phyloP scores from a whole-genome alignment of 2,113 vertebrate species.

The Diadophis punctatus region DNA sequence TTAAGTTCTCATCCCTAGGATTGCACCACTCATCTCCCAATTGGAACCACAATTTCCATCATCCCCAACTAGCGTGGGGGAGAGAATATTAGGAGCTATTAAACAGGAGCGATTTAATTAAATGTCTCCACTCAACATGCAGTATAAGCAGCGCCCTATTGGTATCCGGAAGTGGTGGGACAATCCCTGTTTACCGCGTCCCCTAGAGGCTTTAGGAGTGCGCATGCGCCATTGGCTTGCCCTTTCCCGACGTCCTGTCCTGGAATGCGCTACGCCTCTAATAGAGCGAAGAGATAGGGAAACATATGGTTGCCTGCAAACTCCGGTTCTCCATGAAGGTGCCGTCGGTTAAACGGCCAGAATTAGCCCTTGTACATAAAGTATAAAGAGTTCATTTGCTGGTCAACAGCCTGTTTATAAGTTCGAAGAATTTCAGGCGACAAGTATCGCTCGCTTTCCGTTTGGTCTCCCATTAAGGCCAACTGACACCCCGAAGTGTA shows the following conservation, averaged over 20 bases:
- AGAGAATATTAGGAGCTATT: no score
- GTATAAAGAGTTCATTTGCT: not conserved
- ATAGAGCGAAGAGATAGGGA: not conserved
- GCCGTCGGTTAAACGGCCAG: not conserved
- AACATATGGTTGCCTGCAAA: not conserved
- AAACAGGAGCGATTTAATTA: not conserved
- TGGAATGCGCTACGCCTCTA: not conserved
- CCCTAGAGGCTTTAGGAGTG: not conserved
- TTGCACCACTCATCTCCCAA: not conserved
- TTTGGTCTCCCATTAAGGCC: not conserved
- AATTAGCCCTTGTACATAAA: not conserved
- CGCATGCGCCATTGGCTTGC: not conserved
- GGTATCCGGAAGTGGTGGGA: not conserved
- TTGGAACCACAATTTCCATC: not conserved
- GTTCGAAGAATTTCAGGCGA: not conserved
- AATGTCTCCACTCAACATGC: not conserved
- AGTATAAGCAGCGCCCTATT: not conserved
- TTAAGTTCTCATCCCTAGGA: not conserved
- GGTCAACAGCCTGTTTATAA: not conserved
- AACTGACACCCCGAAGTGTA: not conserved
- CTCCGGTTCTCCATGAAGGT: not conserved
- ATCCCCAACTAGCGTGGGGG: not conserved
- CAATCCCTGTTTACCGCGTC: not conserved
- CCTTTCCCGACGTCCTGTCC: not conserved
- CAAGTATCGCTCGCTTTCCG: not conserved